Evolutionary conservation across 2,888 invertebrate genomes (phyloP), one percentile per base, ranked within the genome.

Genomic region (Ommatoiulus sabulosus): DNA sequence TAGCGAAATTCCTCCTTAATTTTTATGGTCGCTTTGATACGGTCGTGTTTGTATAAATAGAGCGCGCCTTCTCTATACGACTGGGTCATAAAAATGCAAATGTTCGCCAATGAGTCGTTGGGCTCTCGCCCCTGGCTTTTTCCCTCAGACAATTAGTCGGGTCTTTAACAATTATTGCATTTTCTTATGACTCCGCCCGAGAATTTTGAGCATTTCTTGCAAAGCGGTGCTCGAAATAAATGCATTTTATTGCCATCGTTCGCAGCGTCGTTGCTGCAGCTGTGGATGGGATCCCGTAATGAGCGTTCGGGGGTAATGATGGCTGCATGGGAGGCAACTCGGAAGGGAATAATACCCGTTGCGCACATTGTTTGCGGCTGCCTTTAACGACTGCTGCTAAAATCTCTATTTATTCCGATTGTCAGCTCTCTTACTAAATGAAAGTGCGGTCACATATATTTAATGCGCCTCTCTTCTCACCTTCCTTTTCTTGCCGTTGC

Each of bases 141-240:
- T 72, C 72, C 72, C 72, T 72, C 72, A 24, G 72, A 72, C 72
- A 72, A 72, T 72, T 72, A 72, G 24, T 72, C 72, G 24, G 72
- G 72, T 72, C 72, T 72, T 72, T 72, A 72, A 72, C 72, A 72
- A 72, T 72, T 72, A 72, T 72, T 72, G 72, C 72, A 72, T 72
- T 72, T 72, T 72, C 72, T 72, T 72, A 72, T 72, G 72, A 72
- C 72, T 72, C 17, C 72, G 72, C 72, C 72, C 24, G 72, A 72
- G 72, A 72, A 72, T 72, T 72, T 72, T 72, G 72, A 72, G 24
- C 72, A 72, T 72, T 72, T 72, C 72, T 72, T 72, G 72, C 72
- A 72, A 72, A 72, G 72, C 72, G 72, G 72, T 72, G 72, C 72
- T 72, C 72, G 24, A 72, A 72, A 72, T 72, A 72, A 72, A 72